Base-by-base conservation (phyloP, 2,888 invertebrate genomes). In the Timandra comae region DNA sequence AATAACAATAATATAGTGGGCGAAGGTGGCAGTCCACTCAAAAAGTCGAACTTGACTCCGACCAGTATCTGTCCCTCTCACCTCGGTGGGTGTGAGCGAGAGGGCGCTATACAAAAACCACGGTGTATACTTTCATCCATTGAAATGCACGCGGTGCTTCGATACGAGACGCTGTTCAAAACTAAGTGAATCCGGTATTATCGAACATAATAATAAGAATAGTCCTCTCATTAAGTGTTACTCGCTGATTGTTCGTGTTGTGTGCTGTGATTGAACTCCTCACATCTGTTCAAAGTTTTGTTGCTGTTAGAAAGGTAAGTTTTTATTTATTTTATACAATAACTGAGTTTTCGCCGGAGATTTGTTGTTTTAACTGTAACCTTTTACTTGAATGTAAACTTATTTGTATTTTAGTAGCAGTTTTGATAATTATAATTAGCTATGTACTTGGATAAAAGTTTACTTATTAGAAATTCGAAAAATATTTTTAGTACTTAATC, bases 111-210 rank as follows among this genome's bases (percentile, higher is more conserved):
- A 84, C 84, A 84, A 84, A 84, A 82, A 84, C 80, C 76, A 69
- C 72, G 69, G 81, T 73, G 72, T 79, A 81, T 69, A 82, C 84
- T 81, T 85, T 82, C 84, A 80, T 80, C 82, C 72, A 73, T 78
- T 75, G 82, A 82, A 78, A 81, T 76, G 81, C 79, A 81, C 76
- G 80, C 80, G 76, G 73, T 74, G 73, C 78, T 68, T 67, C 73
- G 73, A 60, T 56, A 69, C 63, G 68, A 76, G 70, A 66, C 74
- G 78, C 77, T 71, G 71, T 74, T 71, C 63, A 63, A 69, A 67
- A 66, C 11, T 69, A 66, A 67, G 66, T 66, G 67, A 74, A 69
- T 58, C 64, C 59, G 64, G 63, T 65, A 59, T 67, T 69, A 63
- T 64, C 68, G 63, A 53, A 3, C 65, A 70, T 63, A 57, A 67